Percentiles rank a stretch among this genome's conserved stretches.
Conservation (phyloP, 2,797 vertebrate species). For the Protonibea diacanthus region DNA sequence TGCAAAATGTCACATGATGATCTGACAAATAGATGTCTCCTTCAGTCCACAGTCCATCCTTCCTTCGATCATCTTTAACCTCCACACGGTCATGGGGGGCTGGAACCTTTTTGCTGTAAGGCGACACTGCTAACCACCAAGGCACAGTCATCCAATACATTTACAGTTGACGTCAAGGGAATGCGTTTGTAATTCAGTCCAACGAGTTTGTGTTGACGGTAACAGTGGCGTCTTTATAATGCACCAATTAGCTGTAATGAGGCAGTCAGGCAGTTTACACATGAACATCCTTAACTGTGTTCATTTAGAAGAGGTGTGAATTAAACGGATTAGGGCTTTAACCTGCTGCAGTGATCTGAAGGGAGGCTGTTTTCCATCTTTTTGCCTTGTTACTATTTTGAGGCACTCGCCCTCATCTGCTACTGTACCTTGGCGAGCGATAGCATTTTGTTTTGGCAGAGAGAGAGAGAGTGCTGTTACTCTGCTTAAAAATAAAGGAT, state of each 20-base stretch:
- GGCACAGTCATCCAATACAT: not conserved
- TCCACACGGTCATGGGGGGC: no score
- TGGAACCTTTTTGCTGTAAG: no score
- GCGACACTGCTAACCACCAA: not conserved
- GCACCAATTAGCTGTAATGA: not conserved
- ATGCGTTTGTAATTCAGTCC: not conserved
- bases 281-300: not conserved
- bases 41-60: not conserved
- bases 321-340: not conserved
- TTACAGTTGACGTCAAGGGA: not conserved
- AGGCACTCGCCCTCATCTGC: not conserved
- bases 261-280: not conserved
- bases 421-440: not conserved
- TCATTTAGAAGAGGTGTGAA: not conserved
- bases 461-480: not conserved
- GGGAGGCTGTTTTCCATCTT: not conserved
- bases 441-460: slow-evolving; percentile 7
- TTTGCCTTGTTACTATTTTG: not conserved
- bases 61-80: no score
- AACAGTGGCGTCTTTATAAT: not conserved
- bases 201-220: not conserved
- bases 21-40: not conserved
- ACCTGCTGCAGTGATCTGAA: not conserved
- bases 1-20: not conserved
- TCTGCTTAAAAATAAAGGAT: not conserved